Base-by-base conservation (phyloP, 1,140 invertebrate genomes). In the Diachasmimorpha longicaudata region DNA sequence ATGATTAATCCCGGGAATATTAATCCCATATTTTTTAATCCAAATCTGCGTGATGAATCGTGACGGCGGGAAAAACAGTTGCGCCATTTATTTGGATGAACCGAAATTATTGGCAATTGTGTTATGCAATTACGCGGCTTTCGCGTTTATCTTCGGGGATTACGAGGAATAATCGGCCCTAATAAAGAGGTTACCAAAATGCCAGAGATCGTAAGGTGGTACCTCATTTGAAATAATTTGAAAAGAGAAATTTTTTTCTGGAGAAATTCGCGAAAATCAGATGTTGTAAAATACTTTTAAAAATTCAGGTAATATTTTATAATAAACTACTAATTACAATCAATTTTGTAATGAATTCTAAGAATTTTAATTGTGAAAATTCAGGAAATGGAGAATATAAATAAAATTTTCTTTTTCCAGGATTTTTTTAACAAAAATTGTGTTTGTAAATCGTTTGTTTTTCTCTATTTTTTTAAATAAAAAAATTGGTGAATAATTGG, bases 171-270 rank as follows among this genome's bases (percentile, higher is more conserved):
- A 25, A 63, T 63, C 58, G 58, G 31, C 58, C 58, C 23, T 63
- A 63, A 63, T 63, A 63, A 25, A 25, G 58, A 63, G 58, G 58
- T 63, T 63, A 63, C 31, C 23, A 63, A 63, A 63, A 63, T 63
- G 23, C 58, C 58, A 63, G 11, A 52, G 48, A 52, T 52, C 48
- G 48, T 52, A 52, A 52, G 58, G 23, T 63, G 23, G 58, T 63
- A 63, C 21, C 23, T 63, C 23, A 63, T 63, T 63, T 23, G 21
- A 63, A 8, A 25, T 1, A 63, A 55, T 55, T 19, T 63, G 9
- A 25, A 23, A 74, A 52, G 55, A 44, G 21, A 39, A 39, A 48
- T 25, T 25, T 46, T 25, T 23, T 69, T 78, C 58, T 66, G 70
- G 9, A 55, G 19, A 55, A 55, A 42, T 42, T 16, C 14, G 4